Evolutionary conservation across 1,140 invertebrate species (phyloP), one percentile per base, ranked within the genome.

Genomic region (Orchesella cincta): DNA sequence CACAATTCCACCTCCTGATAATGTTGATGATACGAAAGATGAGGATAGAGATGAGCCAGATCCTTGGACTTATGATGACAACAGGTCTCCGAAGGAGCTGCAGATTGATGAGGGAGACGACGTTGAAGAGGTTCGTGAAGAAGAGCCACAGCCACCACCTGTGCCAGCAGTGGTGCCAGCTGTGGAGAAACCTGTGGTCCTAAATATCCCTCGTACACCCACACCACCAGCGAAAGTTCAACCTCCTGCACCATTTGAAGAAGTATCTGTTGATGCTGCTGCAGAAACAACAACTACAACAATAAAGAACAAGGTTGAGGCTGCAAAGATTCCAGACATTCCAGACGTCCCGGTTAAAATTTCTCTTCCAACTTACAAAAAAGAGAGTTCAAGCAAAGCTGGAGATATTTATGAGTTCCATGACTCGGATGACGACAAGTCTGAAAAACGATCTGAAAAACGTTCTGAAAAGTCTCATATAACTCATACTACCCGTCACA

Each of bases 401-500:
- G 26, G 72, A 33, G 82, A 83, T 75, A 74, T 83, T 31, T 83
- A 83, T 75, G 82, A 83, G 54, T 83, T 83, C 57, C 79, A 80
- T 76, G 83, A 83, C 76, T 82, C 81, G 12, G 83, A 83, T 52
- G 83, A 83, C 23, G 82, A 83, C 28, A 77, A 34, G n/a, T n/a
- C n/a, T n/a, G n/a, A n/a, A n/a, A n/a, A n/a, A n/a, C n/a, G n/a
- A n/a, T n/a, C n/a, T n/a, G n/a, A n/a, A n/a, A 57, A 35, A 20
- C 57, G 70, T 2, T 23, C 67, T 5, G 54, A 73, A 46, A 79
- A 76, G 35, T 5, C 64, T 1, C 71, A 46, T n/a, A 35, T 74
- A 26, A 74, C 28, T 31, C 76, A 78, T 76, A 33, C n/a, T n/a
- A 77, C 74, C 23, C 34, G 78, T 35, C 78, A 76, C 2, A 76